Evolutionary conservation across 2,797 vertebrate species (phyloP).

Genomic region (Catharus ustulatus): DNA sequence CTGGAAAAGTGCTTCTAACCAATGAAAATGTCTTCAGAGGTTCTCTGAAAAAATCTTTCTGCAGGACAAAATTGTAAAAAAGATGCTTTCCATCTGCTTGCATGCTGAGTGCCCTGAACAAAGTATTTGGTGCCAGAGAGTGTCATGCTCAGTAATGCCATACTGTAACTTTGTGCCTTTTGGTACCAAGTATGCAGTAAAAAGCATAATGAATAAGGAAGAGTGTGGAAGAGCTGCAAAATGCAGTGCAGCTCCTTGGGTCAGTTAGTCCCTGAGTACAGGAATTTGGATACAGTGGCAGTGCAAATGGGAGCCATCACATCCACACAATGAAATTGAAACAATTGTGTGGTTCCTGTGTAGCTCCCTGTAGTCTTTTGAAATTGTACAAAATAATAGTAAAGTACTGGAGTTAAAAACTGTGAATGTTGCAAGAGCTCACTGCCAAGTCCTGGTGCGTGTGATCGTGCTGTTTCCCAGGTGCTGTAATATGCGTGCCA

Average conservation of each 20-base stretch:
- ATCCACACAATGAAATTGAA: not conserved
- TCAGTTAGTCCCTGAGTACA: not conserved
- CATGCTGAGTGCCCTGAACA: not conserved
- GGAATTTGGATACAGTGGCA: not conserved
- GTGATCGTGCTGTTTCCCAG: not conserved
- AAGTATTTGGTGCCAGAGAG: not conserved
- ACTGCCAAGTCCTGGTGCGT: not conserved
- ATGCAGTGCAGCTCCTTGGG: not conserved
- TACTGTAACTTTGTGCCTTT: not conserved
- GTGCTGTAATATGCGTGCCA: not conserved
- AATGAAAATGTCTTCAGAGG: not conserved
- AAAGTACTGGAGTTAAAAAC: not conserved
- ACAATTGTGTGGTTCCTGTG: not conserved
- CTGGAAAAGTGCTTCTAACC: not conserved
- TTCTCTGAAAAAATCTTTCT: slow-evolving; percentile 12
- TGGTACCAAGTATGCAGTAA: not conserved
- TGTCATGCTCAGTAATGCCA: not conserved
- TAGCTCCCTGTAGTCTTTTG: not conserved
- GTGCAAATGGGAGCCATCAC: not conserved
- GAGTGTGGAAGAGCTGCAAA: not conserved
- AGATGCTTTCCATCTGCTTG: slow-evolving; percentile 10
- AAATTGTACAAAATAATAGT: not conserved
- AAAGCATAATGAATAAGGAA: not conserved
- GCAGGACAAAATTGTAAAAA: not conserved
- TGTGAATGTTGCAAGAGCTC: not conserved